Conservation (phyloP, 2,113 vertebrate genomes). For the Trichechus manatus region DNA sequence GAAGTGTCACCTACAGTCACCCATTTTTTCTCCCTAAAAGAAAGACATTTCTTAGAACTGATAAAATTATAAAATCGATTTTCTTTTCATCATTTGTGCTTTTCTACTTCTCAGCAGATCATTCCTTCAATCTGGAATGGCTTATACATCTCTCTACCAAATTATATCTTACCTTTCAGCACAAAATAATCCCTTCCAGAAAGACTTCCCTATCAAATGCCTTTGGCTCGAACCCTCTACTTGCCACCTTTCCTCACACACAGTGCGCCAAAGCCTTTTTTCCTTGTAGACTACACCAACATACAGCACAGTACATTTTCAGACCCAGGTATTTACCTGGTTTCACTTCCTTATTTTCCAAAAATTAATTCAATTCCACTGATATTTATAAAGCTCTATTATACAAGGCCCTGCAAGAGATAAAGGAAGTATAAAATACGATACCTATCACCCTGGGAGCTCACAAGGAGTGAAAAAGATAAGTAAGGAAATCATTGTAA, state of each 20-base stretch:
- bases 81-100: background rate
- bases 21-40: conserved; percentile 98
- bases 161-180: background rate
- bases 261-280: background rate
- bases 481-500: background rate
- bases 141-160: background rate
- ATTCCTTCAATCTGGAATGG: background rate
- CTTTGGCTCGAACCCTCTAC: background rate
- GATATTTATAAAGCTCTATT: background rate
- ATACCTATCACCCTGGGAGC: background rate
- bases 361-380: background rate
- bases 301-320: background rate
- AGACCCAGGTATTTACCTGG: background rate
- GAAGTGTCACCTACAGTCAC: conserved; percentile 98
- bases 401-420: background rate
- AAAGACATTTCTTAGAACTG: conserved; percentile 52
- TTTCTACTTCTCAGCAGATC: conserved; percentile 1
- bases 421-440: background rate
- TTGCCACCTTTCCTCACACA: background rate
- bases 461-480: background rate
- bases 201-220: background rate
- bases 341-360: background rate
- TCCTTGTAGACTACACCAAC: background rate
- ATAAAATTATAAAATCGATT: background rate
- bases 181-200: background rate